Evolutionary conservation across 2,113 vertebrate genomes (phyloP).

Genomic region (Ptilorrhoa leucosticta): DNA sequence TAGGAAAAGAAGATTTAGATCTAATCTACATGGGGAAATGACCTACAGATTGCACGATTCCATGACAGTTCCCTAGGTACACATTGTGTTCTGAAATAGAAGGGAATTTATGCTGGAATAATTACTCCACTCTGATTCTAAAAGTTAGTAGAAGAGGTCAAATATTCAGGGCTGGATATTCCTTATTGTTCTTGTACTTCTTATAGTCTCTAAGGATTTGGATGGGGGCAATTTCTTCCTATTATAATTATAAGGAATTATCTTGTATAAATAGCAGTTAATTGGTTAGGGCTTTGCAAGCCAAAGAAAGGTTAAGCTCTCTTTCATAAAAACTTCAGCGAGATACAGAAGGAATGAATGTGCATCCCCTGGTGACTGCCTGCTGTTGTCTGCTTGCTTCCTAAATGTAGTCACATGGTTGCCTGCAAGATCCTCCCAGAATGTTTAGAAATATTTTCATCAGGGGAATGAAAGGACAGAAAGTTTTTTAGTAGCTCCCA

Average conservation of each 20-base stretch:
- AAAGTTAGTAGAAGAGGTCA: not conserved
- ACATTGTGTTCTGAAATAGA: not conserved
- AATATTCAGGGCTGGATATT: not conserved
- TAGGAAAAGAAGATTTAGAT: not conserved
- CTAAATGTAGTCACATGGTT: not conserved
- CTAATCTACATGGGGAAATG: constrained; percentile 1
- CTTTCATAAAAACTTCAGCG: not conserved
- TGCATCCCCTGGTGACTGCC: not conserved
- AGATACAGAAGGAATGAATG: not conserved
- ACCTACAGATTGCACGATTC: not conserved
- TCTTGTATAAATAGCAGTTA: not conserved
- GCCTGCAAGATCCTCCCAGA: not conserved
- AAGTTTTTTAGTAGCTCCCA: constrained; percentile 13
- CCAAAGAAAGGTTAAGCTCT: constrained; percentile 7
- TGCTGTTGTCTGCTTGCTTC: not conserved
- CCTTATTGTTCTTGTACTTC: not conserved
- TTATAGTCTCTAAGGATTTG: not conserved
- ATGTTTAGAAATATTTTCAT: constrained; percentile 26
- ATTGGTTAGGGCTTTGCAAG: not conserved
- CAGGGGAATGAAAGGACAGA: constrained; percentile 6
- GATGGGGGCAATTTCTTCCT: not conserved
- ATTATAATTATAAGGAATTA: not conserved
- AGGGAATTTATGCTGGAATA: not conserved
- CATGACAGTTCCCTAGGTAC: not conserved
- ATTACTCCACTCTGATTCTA: not conserved